Conservation (phyloP, 1,140 invertebrate species). For the Habropoda laboriosa region DNA sequence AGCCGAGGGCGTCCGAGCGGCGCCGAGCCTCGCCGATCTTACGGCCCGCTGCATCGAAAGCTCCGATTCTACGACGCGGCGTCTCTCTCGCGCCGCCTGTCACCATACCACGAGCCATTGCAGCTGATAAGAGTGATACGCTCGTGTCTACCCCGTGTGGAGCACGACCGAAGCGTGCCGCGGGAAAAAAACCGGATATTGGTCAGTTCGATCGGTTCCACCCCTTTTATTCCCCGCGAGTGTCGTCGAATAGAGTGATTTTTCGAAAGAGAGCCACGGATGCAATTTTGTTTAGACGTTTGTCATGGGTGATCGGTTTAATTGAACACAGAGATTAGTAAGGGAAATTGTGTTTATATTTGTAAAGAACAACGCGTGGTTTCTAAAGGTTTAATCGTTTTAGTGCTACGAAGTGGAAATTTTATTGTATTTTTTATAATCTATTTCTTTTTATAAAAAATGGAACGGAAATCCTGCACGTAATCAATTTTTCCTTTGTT, state of each 20-base stretch:
- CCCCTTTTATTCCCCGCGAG: background rate
- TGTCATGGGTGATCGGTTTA: no score
- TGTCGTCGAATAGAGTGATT: background rate
- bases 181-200: conserved; percentile 18
- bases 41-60: conserved; percentile 57
- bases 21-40: conserved; percentile 59
- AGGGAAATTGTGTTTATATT: no score
- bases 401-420: no score
- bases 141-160: background rate
- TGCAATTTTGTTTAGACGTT: background rate
- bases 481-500: no score
- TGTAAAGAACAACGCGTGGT: no score
- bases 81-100: conserved; percentile 34
- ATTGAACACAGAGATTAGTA: no score
- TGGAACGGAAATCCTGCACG: no score
- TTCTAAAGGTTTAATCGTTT: no score
- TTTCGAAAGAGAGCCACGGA: background rate
- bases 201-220: background rate
- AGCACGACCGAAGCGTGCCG: background rate
- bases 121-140: conserved; percentile 35
- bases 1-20: conserved; percentile 56
- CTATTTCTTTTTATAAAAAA: no score
- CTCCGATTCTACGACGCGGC: conserved; percentile 41
- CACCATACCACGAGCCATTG: background rate
- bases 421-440: no score